Base-by-base conservation (phyloP, 2,113 vertebrate species). In the Hippocampus comes region DNA sequence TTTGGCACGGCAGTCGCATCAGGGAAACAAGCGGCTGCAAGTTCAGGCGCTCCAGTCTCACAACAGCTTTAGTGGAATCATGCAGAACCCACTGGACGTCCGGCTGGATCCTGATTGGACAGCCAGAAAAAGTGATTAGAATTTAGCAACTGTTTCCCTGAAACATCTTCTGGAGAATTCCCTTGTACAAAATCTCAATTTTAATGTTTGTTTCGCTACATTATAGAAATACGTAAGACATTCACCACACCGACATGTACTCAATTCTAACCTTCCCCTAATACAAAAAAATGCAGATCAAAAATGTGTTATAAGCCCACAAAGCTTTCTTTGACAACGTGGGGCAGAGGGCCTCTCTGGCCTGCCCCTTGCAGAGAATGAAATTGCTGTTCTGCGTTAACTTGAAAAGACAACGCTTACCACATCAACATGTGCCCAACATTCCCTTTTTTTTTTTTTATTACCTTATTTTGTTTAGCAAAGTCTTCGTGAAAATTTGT, bases 41-140 rank as follows among this genome's bases (percentile, higher is more conserved):
- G 91, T 93, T 92, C 17, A 97, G 89, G 1, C 94, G 91, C 69
- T 95, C 94, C 84, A 96, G 77, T 2, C 87, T 81, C 67, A 96
- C 95, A 0, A 93, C 94, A 18, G 96, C 93, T 53, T 93, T 85
- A 82, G 49, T 48, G 75, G 86, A 80, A 70, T 76, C 80, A 79
- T 83, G 86, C 83, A 89, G 84, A 79, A 90, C 83, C 66, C 82
- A 88, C 67, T 74, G 76, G 41, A 83, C 80, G 27, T 87, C 85
- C 18, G 84, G 81, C 21, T 76, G 77, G 78, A 86, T 79, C 68
- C 89, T 88, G 70, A 10, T 21, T 38, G 64, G 15, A 70, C 20
- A 25, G 41, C 70, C 63, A 57, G 1, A 66, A 6, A 66, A 43
- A 15, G 55, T 4, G 67, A 27, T 2, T 3, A 21, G 41, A 21